A percentile compares a stretch with the other conserved stretches of the same genome.
Evolutionary conservation across 2,797 vertebrate species (phyloP).

Genomic region (Onychomys arenicola): DNA sequence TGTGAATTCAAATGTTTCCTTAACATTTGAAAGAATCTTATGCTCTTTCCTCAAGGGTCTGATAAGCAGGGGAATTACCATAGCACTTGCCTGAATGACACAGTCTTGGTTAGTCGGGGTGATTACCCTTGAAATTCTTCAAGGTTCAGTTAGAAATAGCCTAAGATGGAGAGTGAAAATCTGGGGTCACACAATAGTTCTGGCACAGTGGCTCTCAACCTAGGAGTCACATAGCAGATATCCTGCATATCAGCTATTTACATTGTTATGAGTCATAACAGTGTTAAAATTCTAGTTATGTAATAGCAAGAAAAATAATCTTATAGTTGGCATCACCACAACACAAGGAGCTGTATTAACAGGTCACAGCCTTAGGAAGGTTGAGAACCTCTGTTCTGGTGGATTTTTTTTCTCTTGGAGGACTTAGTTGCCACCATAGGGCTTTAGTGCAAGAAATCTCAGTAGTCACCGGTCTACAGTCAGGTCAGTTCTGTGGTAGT

Average conservation of each 20-base stretch:
- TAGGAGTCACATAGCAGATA: not conserved
- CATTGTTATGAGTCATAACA: not conserved
- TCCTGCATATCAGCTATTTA: not conserved
- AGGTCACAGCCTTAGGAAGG: not conserved
- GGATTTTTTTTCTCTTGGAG: not conserved
- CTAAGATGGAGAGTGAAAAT: not conserved
- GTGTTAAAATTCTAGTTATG: not conserved
- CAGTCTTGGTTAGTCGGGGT: not conserved
- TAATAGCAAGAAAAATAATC: not conserved
- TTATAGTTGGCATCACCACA: not conserved
- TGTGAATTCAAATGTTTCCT: slow-evolving; percentile 51
- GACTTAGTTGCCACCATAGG: not conserved
- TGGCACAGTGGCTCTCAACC: not conserved
- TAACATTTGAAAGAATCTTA: not conserved
- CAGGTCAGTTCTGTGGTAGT: not conserved
- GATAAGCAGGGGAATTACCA: not conserved
- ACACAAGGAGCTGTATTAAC: not conserved
- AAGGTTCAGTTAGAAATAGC: not conserved
- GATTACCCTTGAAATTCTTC: not conserved
- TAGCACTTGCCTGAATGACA: not conserved
- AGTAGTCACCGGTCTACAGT: too few relatives aligned
- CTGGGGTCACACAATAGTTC: too few relatives aligned
- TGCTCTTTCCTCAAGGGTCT: not conserved
- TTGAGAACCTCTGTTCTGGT: not conserved
- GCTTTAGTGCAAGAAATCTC: not conserved